Evolutionary conservation across 2,113 vertebrate genomes (phyloP), one percentile per base, ranked within the genome.

Genomic region (Anoplopoma fimbria): DNA sequence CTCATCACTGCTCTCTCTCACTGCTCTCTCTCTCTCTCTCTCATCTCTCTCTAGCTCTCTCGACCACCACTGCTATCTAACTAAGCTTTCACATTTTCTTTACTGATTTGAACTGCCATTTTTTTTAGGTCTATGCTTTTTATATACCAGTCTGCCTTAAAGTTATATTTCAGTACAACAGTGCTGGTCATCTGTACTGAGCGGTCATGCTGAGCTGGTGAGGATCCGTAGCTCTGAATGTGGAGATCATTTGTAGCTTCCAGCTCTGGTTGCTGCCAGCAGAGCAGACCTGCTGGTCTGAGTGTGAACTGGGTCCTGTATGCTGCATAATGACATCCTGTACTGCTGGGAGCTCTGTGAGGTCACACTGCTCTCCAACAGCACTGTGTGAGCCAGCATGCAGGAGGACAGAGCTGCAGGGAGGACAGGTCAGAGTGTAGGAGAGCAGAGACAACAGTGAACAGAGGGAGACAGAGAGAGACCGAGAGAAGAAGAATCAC

Each of bases 331-430:
- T 63, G 71, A 70, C 83, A 61, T 63, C 29, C 21, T 69, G 42
- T 53, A 19, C 23, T 62, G 29, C 47, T 65, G 79, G 47, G 62
- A 61, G 58, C 61, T 73, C 64, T 55, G 75, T 42, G 62, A 68
- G 67, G 58, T 34, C 1, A 70, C 4, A 31, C 3, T 9, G 13
- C n/a, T 13, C 61, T 33, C 42, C 13, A 13, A 55, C 34, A 47
- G 42, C 49, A n/a, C 25, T 14, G 38, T 34, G 57, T 58, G 49
- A 73, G 5, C 33, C 75, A 63, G 82, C 63, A 13, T 69, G 64
- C 29, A 57, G n/a, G 17, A 60, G 34, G 31, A 36, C 49, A 51
- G 3, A 38, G 45, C 57, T 67, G 51, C 75, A 75, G 64, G 64
- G n/a, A n/a, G n/a, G 55, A 62, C 33, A 3, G 64, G 23, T 53